Base-by-base conservation (phyloP, 2,888 invertebrate species). In the Hypena proboscidalis region DNA sequence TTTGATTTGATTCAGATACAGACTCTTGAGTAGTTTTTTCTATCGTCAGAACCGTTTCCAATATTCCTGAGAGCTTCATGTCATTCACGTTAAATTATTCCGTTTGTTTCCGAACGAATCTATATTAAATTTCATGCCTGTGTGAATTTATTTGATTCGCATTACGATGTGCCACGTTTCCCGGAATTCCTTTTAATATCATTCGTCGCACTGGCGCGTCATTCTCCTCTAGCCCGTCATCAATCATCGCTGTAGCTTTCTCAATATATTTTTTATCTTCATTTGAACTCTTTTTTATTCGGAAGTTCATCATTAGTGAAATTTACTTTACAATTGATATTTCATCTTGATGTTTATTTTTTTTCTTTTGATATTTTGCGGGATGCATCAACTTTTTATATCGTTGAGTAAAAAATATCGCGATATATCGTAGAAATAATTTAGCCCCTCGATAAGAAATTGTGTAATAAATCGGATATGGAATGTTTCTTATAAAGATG, bases 81-180 rank as follows among this genome's bases (percentile, higher is more conserved):
- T 38, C 44, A 45, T 37, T 59, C 60, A 38, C 34, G 36, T 49
- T 44, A 32, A 61, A 64, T 49, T 44, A 40, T 53, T 43, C 37
- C 43, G 33, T 45, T 61, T 65, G 49, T 53, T 50, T 44, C 54
- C 27, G 27, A 22, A 32, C 30, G 39, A 46, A 39, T 33, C 48
- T 52, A 44, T 58, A 58, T 66, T 55, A 58, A 62, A 66, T 58
- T 55, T 51, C 44, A 66, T 47, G 46, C 35, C 25, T 62, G 46
- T 52, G 52, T 52, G 59, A 58, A 62, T 66, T 47, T 53, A 57
- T 67, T 53, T 63, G 60, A 63, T 63, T 66, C 56, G 35, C 50
- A 55, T 66, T 48, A 56, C 37, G 35, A 4, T 23, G 32, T 15
- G 21, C 36, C 26, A 19, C 26, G 34, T 36, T 35, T 42, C 27